These are phyloP conservation scores for Drosophila hamatofila DNA, from an alignment of 2,888 invertebrate species.

Conservation along the genomic window DNA sequence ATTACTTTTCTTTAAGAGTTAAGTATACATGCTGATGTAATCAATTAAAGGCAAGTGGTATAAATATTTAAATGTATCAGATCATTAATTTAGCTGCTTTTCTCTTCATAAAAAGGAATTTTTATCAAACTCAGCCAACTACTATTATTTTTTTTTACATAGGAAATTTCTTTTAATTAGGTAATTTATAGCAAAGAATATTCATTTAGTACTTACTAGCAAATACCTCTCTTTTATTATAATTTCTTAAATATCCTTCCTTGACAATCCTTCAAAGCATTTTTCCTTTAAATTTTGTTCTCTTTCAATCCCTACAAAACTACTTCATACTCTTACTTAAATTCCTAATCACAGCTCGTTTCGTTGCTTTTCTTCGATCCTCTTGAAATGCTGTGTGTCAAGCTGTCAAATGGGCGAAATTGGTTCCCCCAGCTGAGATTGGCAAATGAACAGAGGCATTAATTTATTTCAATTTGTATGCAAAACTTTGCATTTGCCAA, in stretches of 20 bases:
- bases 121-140: too few relatives aligned
- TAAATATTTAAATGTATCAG: not conserved
- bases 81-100: not conserved
- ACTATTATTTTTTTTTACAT: too few relatives aligned
- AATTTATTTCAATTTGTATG: conserved; percentile 66
- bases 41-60: not conserved
- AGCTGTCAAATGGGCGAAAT: conserved; percentile 41
- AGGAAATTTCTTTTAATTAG: too few relatives aligned
- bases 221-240: not conserved
- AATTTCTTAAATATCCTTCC: not conserved
- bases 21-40: not conserved
- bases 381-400: conserved; percentile 28
- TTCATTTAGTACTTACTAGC: too few relatives aligned
- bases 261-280: not conserved
- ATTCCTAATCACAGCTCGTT: not conserved
- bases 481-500: conserved; percentile 60
- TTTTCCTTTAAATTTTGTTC: not conserved
- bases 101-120: too few relatives aligned
- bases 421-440: conserved; percentile 17
- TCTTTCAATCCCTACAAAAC: not conserved
- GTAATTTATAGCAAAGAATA: too few relatives aligned
- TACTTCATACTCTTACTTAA: not conserved
- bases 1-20: not conserved
- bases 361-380: not conserved
- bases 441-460: conserved; percentile 53